These are phyloP conservation scores for Phyllotis vaccarum DNA, from an alignment of 2,797 vertebrate genomes.

Conservation along the genomic window DNA sequence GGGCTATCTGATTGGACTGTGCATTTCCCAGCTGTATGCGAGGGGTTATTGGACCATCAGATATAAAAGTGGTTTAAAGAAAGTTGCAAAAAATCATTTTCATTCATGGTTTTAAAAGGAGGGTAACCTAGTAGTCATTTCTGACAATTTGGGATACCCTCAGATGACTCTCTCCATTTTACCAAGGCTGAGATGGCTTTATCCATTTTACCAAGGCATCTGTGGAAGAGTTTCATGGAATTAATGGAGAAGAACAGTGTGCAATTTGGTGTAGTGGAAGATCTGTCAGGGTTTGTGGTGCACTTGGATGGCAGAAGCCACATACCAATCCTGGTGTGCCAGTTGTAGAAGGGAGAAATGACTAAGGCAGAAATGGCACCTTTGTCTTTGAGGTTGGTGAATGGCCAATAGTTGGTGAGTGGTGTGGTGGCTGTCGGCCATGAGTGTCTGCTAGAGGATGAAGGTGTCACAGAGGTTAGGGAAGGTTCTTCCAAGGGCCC, in stretches of 20 bases:
- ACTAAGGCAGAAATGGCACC: not conserved
- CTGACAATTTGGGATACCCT: rapidly evolving
- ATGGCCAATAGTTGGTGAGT: rapidly evolving
- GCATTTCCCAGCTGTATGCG: not conserved
- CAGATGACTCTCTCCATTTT: not conserved
- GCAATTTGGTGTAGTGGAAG: rapidly evolving
- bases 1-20: not conserved
- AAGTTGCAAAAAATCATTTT: not conserved
- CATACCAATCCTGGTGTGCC: rapidly evolving
- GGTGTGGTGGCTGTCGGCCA: rapidly evolving
- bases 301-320: not conserved
- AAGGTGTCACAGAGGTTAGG: rapidly evolving
- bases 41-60: not conserved
- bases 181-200: not conserved
- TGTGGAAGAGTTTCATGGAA: rapidly evolving
- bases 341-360: not conserved
- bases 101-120: not conserved
- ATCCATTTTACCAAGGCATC: rapidly evolving
- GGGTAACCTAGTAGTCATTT: rapidly evolving
- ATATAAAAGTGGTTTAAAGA: not conserved
- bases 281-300: rapidly evolving
- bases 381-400: not conserved
- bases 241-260: not conserved
- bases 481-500: rapidly evolving
- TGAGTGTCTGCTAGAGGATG: not conserved